Evolutionary conservation across 2,888 invertebrate genomes (phyloP), one percentile per base, ranked within the genome.

Genomic region (Laothoe populi): DNA sequence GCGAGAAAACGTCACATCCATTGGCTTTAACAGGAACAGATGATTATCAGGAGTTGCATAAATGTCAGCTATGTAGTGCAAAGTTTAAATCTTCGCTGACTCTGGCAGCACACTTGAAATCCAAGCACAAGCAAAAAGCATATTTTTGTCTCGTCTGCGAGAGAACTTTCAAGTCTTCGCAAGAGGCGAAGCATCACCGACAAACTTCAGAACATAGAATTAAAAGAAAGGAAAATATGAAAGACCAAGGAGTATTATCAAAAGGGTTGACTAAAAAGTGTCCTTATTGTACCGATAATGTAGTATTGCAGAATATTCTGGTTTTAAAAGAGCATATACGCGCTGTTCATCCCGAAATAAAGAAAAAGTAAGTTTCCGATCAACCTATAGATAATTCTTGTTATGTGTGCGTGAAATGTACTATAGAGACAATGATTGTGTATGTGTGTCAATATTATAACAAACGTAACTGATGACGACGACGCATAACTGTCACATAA

Each of bases 121-220:
- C 88, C 0, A 93, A 88, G 48, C 96, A 96, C 75, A 93, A 93
- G 31, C 87, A 93, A 19, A 90, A 87, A 42, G 88, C 94, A 4
- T 96, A 94, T 71, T 94, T 95, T 64, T 97, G 97, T 74, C 93
- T 95, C 0, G 93, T 94, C 4, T 97, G 97, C 73, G 90, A 93
- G 0, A 77, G 94, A 70, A 94, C 94, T 46, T 97, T 97, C 69
- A 79, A 88, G 7, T 93, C 94, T 3, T 84, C 94, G 0, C 81
- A 85, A 13, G 95, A 95, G 70, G 96, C 96, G 0, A 94, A 94
- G 45, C 83, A 88, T 10, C 97, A 97, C 81, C 93, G 97, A 1
- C 93, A 94, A 64, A 94, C 95, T 0, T 86, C 93, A 57, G 92
- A 94, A 59, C 97, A 97, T 72, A 94, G 95, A 71, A 93, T 95